Evolutionary conservation across 2,797 vertebrate species (phyloP).

Genomic region (Chelon auratus): DNA sequence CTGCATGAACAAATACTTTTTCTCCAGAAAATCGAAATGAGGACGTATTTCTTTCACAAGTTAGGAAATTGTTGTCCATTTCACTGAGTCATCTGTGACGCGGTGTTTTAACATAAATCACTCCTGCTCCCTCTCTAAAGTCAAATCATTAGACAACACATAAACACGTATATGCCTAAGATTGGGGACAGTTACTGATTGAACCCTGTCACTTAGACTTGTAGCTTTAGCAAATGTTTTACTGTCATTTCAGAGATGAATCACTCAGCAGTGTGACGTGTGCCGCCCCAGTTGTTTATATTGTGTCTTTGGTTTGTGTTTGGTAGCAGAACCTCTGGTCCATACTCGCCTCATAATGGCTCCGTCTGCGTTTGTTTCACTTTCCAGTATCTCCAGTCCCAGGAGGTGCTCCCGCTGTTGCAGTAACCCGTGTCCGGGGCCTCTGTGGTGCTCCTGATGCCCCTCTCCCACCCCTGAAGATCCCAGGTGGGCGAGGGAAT

Average conservation of each 20-base stretch:
- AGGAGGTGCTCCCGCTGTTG: slow-evolving; percentile 90
- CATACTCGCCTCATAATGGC: slow-evolving; percentile 41
- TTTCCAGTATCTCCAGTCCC: slow-evolving; percentile 82
- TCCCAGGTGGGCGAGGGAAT: slow-evolving; percentile 99
- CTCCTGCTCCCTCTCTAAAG: neutral
- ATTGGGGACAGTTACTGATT: slow-evolving; percentile 38
- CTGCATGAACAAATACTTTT: neutral
- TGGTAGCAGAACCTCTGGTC: slow-evolving; percentile 13
- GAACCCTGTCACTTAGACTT: neutral
- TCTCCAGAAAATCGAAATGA: neutral
- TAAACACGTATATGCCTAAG: neutral
- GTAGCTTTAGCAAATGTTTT: slow-evolving; percentile 45
- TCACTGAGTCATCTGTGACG: neutral
- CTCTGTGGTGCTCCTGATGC: slow-evolving; percentile 99
- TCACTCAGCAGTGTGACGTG: slow-evolving; percentile 3
- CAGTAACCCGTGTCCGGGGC: slow-evolving; percentile 99
- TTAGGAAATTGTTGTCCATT: neutral
- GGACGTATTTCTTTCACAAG: neutral
- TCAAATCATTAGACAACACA: neutral
- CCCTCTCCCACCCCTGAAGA: slow-evolving; percentile 99
- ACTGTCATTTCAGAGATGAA: slow-evolving; percentile 24
- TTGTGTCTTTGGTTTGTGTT: slow-evolving; percentile 4
- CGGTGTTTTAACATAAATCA: neutral
- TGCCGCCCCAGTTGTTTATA: slow-evolving; percentile 7
- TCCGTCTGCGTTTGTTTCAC: slow-evolving; percentile 16